Base-by-base conservation (phyloP, 1,140 invertebrate species). In the Eulimnadia texana region DNA sequence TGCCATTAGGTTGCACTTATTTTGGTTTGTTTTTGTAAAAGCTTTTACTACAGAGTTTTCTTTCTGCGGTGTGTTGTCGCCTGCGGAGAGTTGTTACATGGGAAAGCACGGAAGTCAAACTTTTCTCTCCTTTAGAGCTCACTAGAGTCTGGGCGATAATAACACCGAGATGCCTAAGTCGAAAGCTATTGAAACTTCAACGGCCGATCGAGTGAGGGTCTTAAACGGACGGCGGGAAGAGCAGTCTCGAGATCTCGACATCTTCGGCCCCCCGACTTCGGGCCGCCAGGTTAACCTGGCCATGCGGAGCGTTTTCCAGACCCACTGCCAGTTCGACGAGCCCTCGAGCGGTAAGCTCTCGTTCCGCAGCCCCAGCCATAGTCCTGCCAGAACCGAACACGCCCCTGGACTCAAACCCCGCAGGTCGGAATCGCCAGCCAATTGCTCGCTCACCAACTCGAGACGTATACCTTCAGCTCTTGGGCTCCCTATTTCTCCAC, bases 361-460 rank as follows among this genome's bases (percentile, higher is more conserved):
- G 55, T 28, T 28, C 19, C 27, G 60, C 6, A 61, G 60, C 29
- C 60, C 60, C 29, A 61, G 60, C 53, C 60, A 54, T 25, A 61
- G 60, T 29, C 60, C 60, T 28, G 49, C 60, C 13, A 22, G 13
- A 27, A 24, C 51, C 51, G 23, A 52, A 27, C 51, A 54, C 51
- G 50, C 9, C 27, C 50, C n/a, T 23, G 19, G 9, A 23, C 49
- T 9, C 16, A 51, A 52, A 23, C 50, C 23, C 51, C 29, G 28
- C 60, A 27, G 60, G 27, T 42, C 53, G 6, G 29, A 13, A 28
- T 29, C 28, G 19, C 60, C n/a, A 22, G 50, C 60, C 60, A 52
- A 51, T 22, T 33, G 50, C 13, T 16, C 20, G 11, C 20, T 25
- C 2, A 13, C 11, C 52, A 20, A 20, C 11, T 54, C 60, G 23